Base-by-base conservation (phyloP, 2,113 vertebrate species). In the Archilochus colubris region DNA sequence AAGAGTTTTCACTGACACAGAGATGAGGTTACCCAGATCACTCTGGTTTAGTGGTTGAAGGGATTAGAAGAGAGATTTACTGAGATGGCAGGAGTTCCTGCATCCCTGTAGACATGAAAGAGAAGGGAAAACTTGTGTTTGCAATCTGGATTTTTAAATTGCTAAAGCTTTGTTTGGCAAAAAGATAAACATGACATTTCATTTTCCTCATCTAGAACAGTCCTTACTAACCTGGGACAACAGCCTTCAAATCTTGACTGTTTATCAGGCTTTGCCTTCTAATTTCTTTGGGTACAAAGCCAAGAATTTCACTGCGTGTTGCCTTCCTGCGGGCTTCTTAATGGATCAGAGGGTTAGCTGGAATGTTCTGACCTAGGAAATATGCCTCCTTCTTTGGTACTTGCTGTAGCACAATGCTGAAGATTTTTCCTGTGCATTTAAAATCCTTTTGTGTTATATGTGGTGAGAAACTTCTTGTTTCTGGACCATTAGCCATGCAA, bases 201-300 rank as follows among this genome's bases (percentile, higher is more conserved):
- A 78, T 95, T 90, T 91, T 94, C 72, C 86, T 94, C 23, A 9
- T 95, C 54, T 86, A 67, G 64, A 78, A 54, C 57, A 93, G 76
- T 62, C 85, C 61, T 93, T 95, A 90, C 79, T 93, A 90, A 94
- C 80, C 69, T 86, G 76, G 75, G 94, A 93, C 88, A 93, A 17
- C 58, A 95, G 69, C 38, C 58, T 86, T 94, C 81, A 88, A 81
- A 78, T 75, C 63, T n/a, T 61, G 40, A 33, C 62, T 78, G 19
- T 94, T 81, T 68, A 54, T 91, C 36, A 78, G 88, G 80, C 79
- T 96, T 93, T 93, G 88, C 72, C 62, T 96, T 91, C 64, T 91
- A 88, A 95, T 95, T 94, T 91, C 82, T 68, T 91, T 79, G 62
- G 36, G 50, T 92, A 88, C 36, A 72, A 92, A 88, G 90, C 90